phyloP scores from a whole-genome alignment of 2,797 vertebrate genomes.

The Gymnothorax reevesii region DNA sequence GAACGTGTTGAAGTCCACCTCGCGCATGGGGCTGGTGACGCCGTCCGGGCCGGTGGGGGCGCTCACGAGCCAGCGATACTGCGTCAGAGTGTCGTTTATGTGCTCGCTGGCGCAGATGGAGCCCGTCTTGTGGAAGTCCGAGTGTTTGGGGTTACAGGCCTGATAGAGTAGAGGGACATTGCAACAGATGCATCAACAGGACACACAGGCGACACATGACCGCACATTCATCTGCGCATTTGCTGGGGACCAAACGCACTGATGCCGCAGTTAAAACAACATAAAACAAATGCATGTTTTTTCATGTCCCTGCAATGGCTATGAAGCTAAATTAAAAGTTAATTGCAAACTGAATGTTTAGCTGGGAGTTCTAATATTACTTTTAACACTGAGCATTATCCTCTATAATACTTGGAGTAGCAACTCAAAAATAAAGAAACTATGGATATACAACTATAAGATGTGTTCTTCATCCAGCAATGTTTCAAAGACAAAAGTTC shows the following conservation, averaged over 20 bases:
- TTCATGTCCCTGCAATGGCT: too few relatives aligned
- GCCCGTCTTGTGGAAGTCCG: slow-evolving; percentile 58
- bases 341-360: too few relatives aligned
- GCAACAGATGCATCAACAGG: background rate
- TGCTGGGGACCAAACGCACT: too few relatives aligned
- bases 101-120: slow-evolving; percentile 60
- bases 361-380: too few relatives aligned
- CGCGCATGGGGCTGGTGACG: slow-evolving; percentile 57
- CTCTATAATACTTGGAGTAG: background rate
- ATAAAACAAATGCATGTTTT: too few relatives aligned
- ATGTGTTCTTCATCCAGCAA: background rate
- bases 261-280: too few relatives aligned
- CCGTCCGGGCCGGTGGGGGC: slow-evolving; percentile 54
- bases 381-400: background rate
- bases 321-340: too few relatives aligned
- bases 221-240: too few relatives aligned
- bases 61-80: slow-evolving; percentile 59
- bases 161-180: slow-evolving; percentile 17
- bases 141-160: slow-evolving; percentile 61
- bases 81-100: slow-evolving; percentile 58
- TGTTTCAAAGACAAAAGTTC: background rate
- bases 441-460: background rate
- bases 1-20: slow-evolving; percentile 57
- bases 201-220: background rate
- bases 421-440: too few relatives aligned